Percentiles rank a stretch among this genome's conserved stretches.
Conservation (phyloP, 2,797 vertebrate genomes). For the Pseudochromis fuscus region DNA sequence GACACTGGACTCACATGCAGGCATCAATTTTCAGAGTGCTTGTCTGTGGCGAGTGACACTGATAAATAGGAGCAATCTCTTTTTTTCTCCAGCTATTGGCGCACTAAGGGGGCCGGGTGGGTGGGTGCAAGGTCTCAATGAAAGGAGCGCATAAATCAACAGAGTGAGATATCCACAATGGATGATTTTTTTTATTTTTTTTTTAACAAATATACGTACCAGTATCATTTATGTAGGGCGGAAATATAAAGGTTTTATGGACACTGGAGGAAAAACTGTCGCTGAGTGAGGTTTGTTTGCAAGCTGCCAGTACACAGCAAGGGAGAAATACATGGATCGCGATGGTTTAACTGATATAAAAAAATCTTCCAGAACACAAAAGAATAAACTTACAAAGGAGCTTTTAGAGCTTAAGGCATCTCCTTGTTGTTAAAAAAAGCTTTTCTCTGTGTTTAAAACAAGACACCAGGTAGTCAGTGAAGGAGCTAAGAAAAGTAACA, state of each 20-base stretch:
- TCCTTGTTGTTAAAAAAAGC: constrained; percentile 5
- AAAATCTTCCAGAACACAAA: neutral
- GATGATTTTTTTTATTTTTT: constrained; percentile 36
- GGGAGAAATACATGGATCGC: constrained; percentile 1
- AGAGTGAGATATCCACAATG: constrained; percentile 44
- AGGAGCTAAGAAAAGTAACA: neutral
- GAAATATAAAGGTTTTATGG: constrained; percentile 26
- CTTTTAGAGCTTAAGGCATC: neutral
- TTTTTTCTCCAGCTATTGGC: constrained; percentile 55
- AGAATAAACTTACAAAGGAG: constrained; percentile 1
- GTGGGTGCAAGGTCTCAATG: constrained; percentile 30
- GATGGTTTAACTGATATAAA: constrained; percentile 5
- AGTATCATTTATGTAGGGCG: constrained; percentile 32
- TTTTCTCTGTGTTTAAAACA: constrained; percentile 2
- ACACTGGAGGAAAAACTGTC: constrained; percentile 9
- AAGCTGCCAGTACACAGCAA: constrained; percentile 15
- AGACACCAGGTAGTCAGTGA: neutral
- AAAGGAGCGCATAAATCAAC: constrained; percentile 63
- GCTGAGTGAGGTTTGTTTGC: constrained; percentile 29
- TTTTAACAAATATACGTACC: constrained; percentile 17
- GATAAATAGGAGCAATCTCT: constrained; percentile 78
- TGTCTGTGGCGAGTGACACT: constrained; percentile 75
- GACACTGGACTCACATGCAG: constrained; percentile 46
- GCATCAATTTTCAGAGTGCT: constrained; percentile 68
- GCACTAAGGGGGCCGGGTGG: constrained; percentile 6